Conservation (phyloP, 2,113 vertebrate species). For the Rana temporaria region DNA sequence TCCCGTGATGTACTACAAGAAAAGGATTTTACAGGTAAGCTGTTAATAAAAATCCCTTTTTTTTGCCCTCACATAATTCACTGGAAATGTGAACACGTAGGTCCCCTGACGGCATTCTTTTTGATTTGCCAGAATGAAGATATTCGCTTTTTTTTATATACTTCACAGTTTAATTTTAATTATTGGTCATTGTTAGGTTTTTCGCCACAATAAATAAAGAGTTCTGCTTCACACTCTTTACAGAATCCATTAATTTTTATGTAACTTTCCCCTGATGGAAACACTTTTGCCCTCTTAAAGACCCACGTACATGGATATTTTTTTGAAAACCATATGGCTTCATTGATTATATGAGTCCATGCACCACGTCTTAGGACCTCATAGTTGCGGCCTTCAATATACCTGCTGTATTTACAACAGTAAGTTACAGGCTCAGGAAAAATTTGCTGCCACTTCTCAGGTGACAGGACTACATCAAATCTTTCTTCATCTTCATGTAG, state of each 20-base stretch:
- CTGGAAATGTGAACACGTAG: neutral
- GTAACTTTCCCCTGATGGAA: neutral
- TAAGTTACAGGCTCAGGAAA: neutral
- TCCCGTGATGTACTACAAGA: too few relatives aligned
- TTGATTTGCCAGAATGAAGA: neutral
- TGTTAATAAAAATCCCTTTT: too few relatives aligned
- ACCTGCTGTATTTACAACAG: neutral
- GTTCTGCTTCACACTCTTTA: too few relatives aligned
- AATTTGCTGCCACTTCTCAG: neutral
- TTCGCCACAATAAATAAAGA: too few relatives aligned
- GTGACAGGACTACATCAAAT: neutral
- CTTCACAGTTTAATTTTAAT: too few relatives aligned
- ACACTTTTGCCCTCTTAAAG: neutral
- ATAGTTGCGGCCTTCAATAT: neutral
- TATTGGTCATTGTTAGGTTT: too few relatives aligned
- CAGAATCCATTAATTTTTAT: too few relatives aligned
- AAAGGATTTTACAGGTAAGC: too few relatives aligned
- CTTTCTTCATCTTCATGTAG: neutral
- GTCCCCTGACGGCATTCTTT: neutral
- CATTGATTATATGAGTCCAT: too few relatives aligned
- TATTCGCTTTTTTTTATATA: too few relatives aligned
- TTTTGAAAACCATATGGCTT: neutral
- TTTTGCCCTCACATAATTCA: constrained; percentile 7
- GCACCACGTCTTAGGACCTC: too few relatives aligned
- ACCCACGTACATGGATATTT: neutral